A percentile compares a stretch with the other conserved stretches of the same genome.
Evolutionary conservation across 2,113 vertebrate species (phyloP).

Genomic region (Mixornis gularis): DNA sequence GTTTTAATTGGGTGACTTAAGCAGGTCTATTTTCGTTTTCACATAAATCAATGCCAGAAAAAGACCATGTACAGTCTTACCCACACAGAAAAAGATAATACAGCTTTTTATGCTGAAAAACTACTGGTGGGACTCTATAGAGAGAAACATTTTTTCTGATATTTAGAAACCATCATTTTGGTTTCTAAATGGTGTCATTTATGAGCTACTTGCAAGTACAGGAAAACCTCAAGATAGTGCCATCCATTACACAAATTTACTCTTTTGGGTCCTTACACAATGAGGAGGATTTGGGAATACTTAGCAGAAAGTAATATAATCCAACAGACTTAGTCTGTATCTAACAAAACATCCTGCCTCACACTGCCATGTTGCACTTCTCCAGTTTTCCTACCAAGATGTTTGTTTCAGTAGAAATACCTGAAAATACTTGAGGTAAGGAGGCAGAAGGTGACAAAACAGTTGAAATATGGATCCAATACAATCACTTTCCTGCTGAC

Average conservation of each 20-base stretch:
- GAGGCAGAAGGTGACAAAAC: neutral
- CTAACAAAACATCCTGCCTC: neutral
- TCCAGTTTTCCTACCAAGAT: neutral
- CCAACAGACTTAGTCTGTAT: neutral
- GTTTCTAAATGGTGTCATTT: neutral
- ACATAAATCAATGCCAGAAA: neutral
- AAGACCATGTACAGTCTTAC: neutral
- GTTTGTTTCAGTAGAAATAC: neutral
- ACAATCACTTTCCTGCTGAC: neutral
- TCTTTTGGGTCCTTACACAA: neutral
- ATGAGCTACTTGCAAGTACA: neutral
- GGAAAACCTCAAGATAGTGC: neutral
- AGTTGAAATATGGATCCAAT: fast-evolving
- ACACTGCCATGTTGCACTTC: neutral
- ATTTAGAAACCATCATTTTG: neutral
- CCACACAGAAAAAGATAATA: neutral
- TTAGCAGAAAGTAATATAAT: neutral
- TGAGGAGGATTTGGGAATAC: neutral
- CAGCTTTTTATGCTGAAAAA: neutral
- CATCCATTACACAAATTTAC: neutral
- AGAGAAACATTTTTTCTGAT: neutral
- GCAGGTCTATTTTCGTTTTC: neutral
- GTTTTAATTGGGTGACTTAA: neutral
- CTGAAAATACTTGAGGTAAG: neutral
- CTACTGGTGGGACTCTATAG: neutral